Evolutionary conservation across 2,113 vertebrate species (phyloP), one percentile per base, ranked within the genome.

Genomic region (Crotalus viridis): DNA sequence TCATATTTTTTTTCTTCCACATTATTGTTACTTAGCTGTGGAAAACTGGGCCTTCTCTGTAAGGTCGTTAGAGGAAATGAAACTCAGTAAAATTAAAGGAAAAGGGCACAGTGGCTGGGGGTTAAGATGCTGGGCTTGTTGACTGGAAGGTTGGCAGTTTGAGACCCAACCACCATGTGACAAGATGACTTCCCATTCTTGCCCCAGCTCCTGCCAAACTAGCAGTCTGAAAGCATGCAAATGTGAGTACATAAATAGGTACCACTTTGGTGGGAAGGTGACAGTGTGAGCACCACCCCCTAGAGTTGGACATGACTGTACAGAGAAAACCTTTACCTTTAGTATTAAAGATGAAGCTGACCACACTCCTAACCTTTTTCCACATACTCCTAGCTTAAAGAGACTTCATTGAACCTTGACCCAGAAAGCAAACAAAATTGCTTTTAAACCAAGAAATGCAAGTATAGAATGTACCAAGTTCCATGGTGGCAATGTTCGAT

Each of bases 301-400:
- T 64, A n/a, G 61, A 64, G 10, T 64, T 12, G 12, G 61, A 64
- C 10, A n/a, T n/a, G 61, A 57, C 59, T 64, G 59, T 26, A 64
- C 26, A 64, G 61, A 26, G 61, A 26, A 64, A 64, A 64, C 10
- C 4, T 64, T 64, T 64, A 64, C 61, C 10, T 64, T 64, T 57
- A 91, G 92, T 94, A 54, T 90, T 95, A 91, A 91, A 94, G 90
- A 87, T 69, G 87, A 87, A 94, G 94, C 89, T 93, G 92, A 91
- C 59, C 57, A 89, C 7, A 0, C 64, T 88, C 90, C 59, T 28
- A 2, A 92, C 69, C 89, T 93, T 94, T 93, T 93, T 93, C 93
- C 88, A 21, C 21, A 91, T 22, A 93, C 95, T 91, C 95, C 89
- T 74, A 93, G 85, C 93, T 90, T 28, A 90, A 26, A 5, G 86